Conservation (phyloP, 2,113 vertebrate species). For the Sinosuthora webbiana region DNA sequence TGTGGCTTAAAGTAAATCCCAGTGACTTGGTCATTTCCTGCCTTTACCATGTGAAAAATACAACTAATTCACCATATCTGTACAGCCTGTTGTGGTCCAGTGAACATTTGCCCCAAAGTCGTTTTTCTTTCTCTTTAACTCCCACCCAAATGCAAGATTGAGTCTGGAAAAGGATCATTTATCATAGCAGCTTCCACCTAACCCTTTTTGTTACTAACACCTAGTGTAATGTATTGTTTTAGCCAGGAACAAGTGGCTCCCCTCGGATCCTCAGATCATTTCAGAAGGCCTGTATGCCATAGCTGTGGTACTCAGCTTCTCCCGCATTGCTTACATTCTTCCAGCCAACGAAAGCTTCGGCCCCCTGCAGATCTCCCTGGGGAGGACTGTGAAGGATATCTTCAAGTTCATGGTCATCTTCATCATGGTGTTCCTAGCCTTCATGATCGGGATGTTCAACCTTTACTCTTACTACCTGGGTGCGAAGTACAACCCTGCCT, state of each 20-base stretch:
- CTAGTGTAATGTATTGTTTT: constrained; percentile 55
- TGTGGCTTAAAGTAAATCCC: not conserved
- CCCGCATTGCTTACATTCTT: constrained; percentile 96
- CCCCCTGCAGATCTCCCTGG: constrained; percentile 95
- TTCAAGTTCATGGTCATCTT: constrained; percentile 99
- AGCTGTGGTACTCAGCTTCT: constrained; percentile 96
- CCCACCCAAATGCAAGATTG: not conserved
- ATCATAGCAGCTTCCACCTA: not conserved
- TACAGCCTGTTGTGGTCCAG: not conserved
- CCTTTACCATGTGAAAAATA: not conserved
- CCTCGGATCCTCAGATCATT: constrained; percentile 97
- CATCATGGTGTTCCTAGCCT: constrained; percentile 99
- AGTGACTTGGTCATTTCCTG: not conserved
- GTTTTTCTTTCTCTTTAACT: not conserved
- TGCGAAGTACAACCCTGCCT: constrained; percentile 96
- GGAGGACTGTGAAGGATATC: constrained; percentile 97
- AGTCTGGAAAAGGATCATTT: not conserved
- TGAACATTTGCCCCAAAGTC: not conserved
- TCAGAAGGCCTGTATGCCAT: constrained; percentile 96
- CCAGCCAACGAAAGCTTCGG: constrained; percentile 98
- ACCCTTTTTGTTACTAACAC: constrained; percentile 21
- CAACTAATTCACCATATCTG: not conserved
- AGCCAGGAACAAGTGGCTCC: constrained; percentile 98
- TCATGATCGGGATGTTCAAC: constrained; percentile 99
- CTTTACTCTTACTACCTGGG: constrained; percentile 98